Evolutionary conservation across 2,797 vertebrate species (phyloP), one percentile per base, ranked within the genome.

Genomic region (Helostoma temminkii): DNA sequence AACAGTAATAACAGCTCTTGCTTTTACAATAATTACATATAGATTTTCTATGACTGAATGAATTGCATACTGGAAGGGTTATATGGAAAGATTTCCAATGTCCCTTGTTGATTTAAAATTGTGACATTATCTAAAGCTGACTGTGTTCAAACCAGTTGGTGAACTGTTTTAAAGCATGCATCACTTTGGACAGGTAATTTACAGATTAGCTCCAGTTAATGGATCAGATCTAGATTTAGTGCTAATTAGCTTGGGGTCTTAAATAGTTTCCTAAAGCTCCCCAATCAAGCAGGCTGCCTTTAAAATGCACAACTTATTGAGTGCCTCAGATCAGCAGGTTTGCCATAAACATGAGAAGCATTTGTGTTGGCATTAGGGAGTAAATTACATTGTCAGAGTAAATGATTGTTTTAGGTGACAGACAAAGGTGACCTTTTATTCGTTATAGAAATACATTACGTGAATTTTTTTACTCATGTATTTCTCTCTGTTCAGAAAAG

Each of bases 11-110:
- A 84, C 69, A 66, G 76, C 66, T 56, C 85, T 81, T 64, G 59
- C 83, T 87, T 82, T 88, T 86, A 85, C 76, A 60, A 80, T 89
- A 89, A 93, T 92, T 86, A 82, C 84, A 80, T 89, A 87, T 89
- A 78, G 90, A 91, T 92, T 92, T 91, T 89, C 67, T 69, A 78
- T 88, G 70, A 86, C 73, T 76, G 37, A 74, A 82, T 76, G 74
- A 87, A 81, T 88, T 85, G 69, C 75, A 75, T 82, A 83, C 86
- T 70, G 48, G 66, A 71, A 62, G 32, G 64, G 62, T 66, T 42
- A 22, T 42, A 56, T 58, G 16, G 43, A 46, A 74, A 60, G 26
- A 76, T 72, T 71, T 65, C 4, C 74, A 79, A 69, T 60, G 32
- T 57, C 58, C 78, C 30, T 36, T 36, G 41, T 43, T 70, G 71